Base-by-base conservation (phyloP, 2,797 vertebrate species). In the Leptoclinus maculatus region DNA sequence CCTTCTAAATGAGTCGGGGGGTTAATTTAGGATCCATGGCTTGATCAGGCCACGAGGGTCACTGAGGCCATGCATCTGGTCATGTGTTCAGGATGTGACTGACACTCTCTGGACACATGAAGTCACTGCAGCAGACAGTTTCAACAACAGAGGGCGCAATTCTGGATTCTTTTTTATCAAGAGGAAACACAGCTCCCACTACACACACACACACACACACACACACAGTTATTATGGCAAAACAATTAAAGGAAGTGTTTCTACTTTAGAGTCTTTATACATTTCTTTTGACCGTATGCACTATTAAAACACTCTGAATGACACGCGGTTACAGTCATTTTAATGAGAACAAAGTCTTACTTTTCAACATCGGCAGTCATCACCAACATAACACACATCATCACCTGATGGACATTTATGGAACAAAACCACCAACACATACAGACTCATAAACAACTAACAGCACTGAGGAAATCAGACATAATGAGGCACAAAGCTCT, bases 21-120 rank as follows among this genome's bases (percentile, higher is more conserved):
- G 71, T 85, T 86, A 76, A 90, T 83, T 92, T 87, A 59, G 71
- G 79, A 87, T 80, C 67, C 66, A 11, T 23, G 49, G 71, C 83
- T 86, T 32, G 45, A 83, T 89, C 53, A 23, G 83, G n/a, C 79
- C 71, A 57, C 62, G 51, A 4, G 69, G 93, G 89, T 93, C 91
- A 87, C 29, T 3, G 84, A 83, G 92, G 92, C 86, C 74, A 53
- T 66, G 21, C 9, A 16, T 59, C 21, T 10, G 47, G 1, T 21
- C 11, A 29, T 2, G 29, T 54, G 27, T 45, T 1, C 47, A 69
- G 39, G 41, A 29, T n/a, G 9, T 8, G 69, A 67, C 73, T 83
- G 90, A 74, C 81, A 45, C 84, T 3, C 12, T 8, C 13, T 87
- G 92, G 90, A 27, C 65, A 62, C 49, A 7, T 1, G 5, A 0